Conservation (phyloP, 2,888 invertebrate genomes). For the Creontiades dilutus region DNA sequence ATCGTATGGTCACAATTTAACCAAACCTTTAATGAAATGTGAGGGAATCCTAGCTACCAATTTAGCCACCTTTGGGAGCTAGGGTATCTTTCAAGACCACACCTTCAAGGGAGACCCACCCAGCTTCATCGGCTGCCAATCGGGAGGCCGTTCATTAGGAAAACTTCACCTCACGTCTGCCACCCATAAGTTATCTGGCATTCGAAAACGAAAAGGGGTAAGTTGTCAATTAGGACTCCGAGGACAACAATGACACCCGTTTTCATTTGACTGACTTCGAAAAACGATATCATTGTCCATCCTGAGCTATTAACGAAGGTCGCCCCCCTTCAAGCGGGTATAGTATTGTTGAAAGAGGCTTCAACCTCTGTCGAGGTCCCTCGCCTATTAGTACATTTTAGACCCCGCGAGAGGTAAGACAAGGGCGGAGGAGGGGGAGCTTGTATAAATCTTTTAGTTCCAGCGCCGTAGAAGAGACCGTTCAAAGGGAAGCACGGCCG, state of each 20-base stretch:
- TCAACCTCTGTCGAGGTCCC: conserved; percentile 17
- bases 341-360: conserved; percentile 48
- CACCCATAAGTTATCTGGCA: conserved; percentile 51
- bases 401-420: conserved; percentile 17
- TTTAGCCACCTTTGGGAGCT: no score
- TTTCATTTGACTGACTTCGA: conserved; percentile 69
- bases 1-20: no score
- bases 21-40: no score
- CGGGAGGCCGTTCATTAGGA: conserved; percentile 62
- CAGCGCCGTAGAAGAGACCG: neutral
- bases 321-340: neutral
- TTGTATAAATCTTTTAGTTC: conserved; percentile 63
- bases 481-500: conserved; percentile 30
- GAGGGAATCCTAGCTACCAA: no score
- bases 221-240: conserved; percentile 70
- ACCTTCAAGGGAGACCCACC: neutral
- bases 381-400: conserved; percentile 70
- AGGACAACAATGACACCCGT: conserved; percentile 70
- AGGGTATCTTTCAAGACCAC: no score
- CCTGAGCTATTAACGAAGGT: conserved; percentile 50
- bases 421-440: neutral
- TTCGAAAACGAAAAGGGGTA: conserved; percentile 45
- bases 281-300: conserved; percentile 71
- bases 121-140: conserved; percentile 54
- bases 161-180: conserved; percentile 31